phyloP scores from a whole-genome alignment of 30 jellyfish, hydroid and myxozoan species.

The Aurelia sp. region DNA sequence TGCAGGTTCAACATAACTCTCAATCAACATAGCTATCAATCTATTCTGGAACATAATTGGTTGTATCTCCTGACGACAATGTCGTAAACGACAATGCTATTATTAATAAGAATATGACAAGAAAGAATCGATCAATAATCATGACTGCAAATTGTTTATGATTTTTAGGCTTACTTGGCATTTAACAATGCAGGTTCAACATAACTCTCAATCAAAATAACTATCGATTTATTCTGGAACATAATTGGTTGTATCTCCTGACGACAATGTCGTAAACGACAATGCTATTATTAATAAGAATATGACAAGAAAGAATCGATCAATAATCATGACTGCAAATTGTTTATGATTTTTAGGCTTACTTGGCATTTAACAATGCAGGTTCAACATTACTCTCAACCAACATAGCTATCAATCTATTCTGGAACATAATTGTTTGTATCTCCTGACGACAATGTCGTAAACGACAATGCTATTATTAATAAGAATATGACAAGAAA shows the following conservation, averaged over 20 bases:
- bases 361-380: conserved; percentile 38
- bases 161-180: conserved; percentile 52
- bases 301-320: too few relatives aligned
- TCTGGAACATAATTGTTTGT: conserved; percentile 32
- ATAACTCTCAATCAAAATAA: conserved; percentile 35
- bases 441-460: conserved; percentile 63
- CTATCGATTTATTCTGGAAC: conserved; percentile 40
- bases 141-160: conserved; percentile 66
- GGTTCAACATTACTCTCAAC: conserved; percentile 51
- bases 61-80: conserved; percentile 69
- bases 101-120: too few relatives aligned
- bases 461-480: neutral
- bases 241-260: conserved; percentile 62
- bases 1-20: conserved; percentile 45
- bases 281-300: conserved; percentile 7
- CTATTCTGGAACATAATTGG: conserved; percentile 14
- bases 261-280: conserved; percentile 11
- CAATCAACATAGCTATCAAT: conserved; percentile 58
- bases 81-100: neutral
- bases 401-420: conserved; percentile 46
- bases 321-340: too few relatives aligned
- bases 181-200: conserved; percentile 47
- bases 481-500: too few relatives aligned
- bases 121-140: too few relatives aligned
- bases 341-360: conserved; percentile 63